These are phyloP conservation scores for Perdita meconis DNA, from an alignment of 2,888 invertebrate genomes.

Conservation along the genomic window DNA sequence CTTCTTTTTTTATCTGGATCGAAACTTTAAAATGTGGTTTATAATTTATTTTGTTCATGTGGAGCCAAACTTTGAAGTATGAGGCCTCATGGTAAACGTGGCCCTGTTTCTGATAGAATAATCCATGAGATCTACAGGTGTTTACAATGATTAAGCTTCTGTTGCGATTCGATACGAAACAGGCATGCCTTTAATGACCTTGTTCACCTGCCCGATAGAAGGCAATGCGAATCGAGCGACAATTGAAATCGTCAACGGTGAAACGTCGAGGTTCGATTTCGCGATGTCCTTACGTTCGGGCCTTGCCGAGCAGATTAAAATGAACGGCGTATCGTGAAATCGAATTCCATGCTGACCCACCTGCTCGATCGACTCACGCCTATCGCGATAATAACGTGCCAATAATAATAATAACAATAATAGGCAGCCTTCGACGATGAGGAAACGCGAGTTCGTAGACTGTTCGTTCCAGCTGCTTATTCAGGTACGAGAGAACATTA, in stretches of 20 bases:
- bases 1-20: too few species aligned
- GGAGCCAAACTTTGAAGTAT: too few species aligned
- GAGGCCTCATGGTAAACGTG: too few species aligned
- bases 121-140: neutral
- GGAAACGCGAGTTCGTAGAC: constrained; percentile 7
- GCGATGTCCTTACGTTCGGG: constrained; percentile 48
- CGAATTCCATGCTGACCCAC: constrained; percentile 44
- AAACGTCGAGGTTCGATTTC: constrained; percentile 29
- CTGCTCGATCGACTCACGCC: constrained; percentile 24
- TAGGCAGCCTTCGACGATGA: constrained; percentile 28
- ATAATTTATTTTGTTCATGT: too few species aligned
- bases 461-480: neutral
- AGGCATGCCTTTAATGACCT: constrained; percentile 33
- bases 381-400: constrained; percentile 40
- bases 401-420: constrained; percentile 53
- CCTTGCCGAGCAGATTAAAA: constrained; percentile 71
- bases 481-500: neutral
- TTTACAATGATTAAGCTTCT: neutral
- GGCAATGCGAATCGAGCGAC: neutral
- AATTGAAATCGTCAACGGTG: constrained; percentile 26
- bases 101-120: too few species aligned
- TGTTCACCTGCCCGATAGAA: neutral
- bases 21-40: too few species aligned
- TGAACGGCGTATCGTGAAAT: constrained; percentile 69
- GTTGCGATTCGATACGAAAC: neutral